phyloP scores from a whole-genome alignment of 92 coral and sea anemone genomes.

The Chrysogorgia sp. region DNA sequence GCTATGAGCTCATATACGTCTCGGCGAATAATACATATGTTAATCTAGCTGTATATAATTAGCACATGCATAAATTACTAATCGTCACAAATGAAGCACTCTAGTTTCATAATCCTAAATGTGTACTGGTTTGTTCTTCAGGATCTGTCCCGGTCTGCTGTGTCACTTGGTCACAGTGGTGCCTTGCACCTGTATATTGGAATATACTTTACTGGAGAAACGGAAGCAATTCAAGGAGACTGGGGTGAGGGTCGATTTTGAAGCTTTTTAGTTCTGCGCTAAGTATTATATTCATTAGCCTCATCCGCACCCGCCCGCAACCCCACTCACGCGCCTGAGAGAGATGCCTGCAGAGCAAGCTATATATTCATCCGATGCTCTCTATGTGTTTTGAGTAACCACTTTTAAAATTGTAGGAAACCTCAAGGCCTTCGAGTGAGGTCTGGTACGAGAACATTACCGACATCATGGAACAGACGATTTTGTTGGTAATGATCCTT shows the following conservation, averaged over 20 bases:
- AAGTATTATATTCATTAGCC: no score
- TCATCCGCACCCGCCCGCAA: no score
- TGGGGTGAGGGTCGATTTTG: slow-evolving; percentile 25
- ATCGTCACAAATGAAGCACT: no score
- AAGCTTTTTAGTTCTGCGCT: no score
- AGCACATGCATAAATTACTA: no score
- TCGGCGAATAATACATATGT: no score
- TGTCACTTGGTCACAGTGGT: slow-evolving; percentile 83
- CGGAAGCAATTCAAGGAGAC: slow-evolving; percentile 10
- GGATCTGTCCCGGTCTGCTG: slow-evolving; percentile 85
- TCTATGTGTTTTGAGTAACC: background rate
- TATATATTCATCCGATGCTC: no score
- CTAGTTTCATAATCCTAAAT: no score
- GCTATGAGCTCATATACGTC: no score
- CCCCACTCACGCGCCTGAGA: no score
- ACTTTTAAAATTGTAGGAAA: slow-evolving; percentile 14
- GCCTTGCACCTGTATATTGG: slow-evolving; percentile 93
- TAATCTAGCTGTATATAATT: no score
- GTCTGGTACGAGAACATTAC: slow-evolving; percentile 67
- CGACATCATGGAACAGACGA: slow-evolving; percentile 88
- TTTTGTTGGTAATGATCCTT: slow-evolving; percentile 82
- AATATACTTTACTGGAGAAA: slow-evolving; percentile 63
- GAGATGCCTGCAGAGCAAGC: no score
- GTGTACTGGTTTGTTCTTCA: slow-evolving; percentile 6
- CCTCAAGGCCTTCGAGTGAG: slow-evolving; percentile 9